Base-by-base conservation (phyloP, 2,797 vertebrate genomes). In the Acipenser oxyrinchus region DNA sequence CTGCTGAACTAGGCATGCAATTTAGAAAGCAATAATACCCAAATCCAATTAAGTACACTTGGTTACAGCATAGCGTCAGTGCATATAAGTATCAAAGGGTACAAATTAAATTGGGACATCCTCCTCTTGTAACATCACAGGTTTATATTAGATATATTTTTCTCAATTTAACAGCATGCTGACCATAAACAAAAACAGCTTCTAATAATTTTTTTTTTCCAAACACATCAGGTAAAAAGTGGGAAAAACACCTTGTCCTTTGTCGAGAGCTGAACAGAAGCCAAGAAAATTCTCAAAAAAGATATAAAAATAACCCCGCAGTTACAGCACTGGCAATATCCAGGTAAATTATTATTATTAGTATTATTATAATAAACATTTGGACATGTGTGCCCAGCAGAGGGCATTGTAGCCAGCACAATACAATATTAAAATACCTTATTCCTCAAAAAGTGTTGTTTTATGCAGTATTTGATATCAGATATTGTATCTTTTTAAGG, bases 11-110 rank as follows among this genome's bases (percentile, higher is more conserved):
- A 92, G 91, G 90, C 93, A 91, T 93, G 94, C 94, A 95, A 96
- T 96, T 97, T 98, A 94, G 94, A 99, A 98, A 97, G 95, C 96
- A 99, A 99, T 99, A 98, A 98, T 95, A 95, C 94, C 94, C 93
- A 95, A 95, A 97, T 98, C 93, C 92, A 98, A 98, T 98, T 97
- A 97, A 93, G 92, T 84, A 86, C 92, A 93, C 91, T 95, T 96
- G 93, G 92, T 95, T 95, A 93, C 91, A 90, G 85, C 88, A 71
- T 87, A 86, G 83, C 87, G 91, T 96, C 94, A 96, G 93, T 93
- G 92, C 92, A 92, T 94, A 94, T 92, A 93, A 95, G 94, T 93
- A 92, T 95, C 94, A 92, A 89, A 89, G 90, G 88, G 87, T 82
- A 89, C 86, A 96, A 95, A 97, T 96, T 94, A 95, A 93, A 94